phyloP scores from a whole-genome alignment of 2,888 invertebrate genomes.

The Drepanosiphum platanoidis region DNA sequence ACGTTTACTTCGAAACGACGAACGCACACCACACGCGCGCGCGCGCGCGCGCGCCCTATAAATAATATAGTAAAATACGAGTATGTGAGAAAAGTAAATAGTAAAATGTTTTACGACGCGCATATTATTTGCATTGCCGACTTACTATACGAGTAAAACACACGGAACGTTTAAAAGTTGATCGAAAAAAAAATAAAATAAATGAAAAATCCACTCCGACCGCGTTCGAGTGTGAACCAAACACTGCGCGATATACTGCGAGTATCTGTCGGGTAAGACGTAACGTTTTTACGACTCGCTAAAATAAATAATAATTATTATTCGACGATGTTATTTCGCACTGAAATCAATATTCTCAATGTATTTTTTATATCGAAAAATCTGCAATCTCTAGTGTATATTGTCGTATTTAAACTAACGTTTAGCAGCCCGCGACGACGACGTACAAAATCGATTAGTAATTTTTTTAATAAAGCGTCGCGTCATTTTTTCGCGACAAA shows the following conservation, averaged over 20 bases:
- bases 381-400: too few relatives aligned
- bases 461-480: too few relatives aligned
- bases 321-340: too few relatives aligned
- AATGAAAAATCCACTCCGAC: background rate
- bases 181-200: background rate
- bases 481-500: too few relatives aligned
- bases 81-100: conserved; percentile 1
- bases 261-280: too few relatives aligned
- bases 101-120: conserved; percentile 2
- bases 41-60: background rate
- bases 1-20: background rate
- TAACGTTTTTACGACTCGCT: too few relatives aligned
- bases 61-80: background rate
- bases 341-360: too few relatives aligned
- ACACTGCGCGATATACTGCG: background rate
- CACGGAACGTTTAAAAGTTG: background rate
- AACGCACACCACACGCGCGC: background rate
- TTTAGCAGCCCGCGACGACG: background rate
- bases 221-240: background rate
- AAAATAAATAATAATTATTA: too few relatives aligned
- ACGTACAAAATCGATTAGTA: too few relatives aligned
- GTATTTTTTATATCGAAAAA: too few relatives aligned
- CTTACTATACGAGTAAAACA: too few relatives aligned
- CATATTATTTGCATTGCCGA: background rate
- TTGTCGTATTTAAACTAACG: too few relatives aligned